Evolutionary conservation across 2,888 invertebrate species (phyloP).

Genomic region (Habrosyne pyritoides): DNA sequence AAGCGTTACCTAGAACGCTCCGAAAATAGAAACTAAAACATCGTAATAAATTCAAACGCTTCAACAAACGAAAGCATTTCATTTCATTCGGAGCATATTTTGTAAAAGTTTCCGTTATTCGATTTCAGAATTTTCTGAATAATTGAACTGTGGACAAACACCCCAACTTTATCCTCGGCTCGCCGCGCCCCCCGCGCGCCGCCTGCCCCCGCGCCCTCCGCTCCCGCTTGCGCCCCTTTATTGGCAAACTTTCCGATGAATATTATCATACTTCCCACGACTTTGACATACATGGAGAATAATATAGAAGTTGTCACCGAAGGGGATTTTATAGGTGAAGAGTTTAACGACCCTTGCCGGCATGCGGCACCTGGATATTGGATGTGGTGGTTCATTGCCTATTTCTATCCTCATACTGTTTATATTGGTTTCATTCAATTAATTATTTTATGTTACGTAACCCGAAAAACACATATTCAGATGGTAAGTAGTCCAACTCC

Average conservation of each 20-base stretch:
- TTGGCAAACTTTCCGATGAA: conserved; percentile 52
- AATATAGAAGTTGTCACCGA: conserved; percentile 19
- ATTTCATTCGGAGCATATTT: not conserved
- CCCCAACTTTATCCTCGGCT: conserved; percentile 6
- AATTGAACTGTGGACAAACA: conserved; percentile 10
- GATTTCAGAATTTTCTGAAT: conserved; percentile 15
- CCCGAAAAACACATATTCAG: too few species aligned
- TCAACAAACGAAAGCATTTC: conserved; percentile 2
- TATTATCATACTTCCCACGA: conserved; percentile 48
- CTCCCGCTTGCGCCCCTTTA: conserved; percentile 31
- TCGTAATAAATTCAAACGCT: not conserved
- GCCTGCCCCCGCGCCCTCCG: conserved; percentile 8
- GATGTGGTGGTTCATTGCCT: not conserved
- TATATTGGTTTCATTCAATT: not conserved
- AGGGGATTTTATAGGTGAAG: not conserved
- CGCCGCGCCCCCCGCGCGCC: conserved; percentile 5
- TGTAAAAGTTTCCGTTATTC: conserved; percentile 5
- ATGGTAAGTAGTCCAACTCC: too few species aligned
- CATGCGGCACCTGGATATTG: not conserved
- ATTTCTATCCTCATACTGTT: not conserved
- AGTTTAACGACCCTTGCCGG: not conserved
- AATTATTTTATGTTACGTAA: too few species aligned
- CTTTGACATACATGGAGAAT: conserved; percentile 49
- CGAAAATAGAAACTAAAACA: not conserved
- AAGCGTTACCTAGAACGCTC: not conserved